Conservation (phyloP, 2,113 vertebrate genomes). For the Toxostoma redivivum region DNA sequence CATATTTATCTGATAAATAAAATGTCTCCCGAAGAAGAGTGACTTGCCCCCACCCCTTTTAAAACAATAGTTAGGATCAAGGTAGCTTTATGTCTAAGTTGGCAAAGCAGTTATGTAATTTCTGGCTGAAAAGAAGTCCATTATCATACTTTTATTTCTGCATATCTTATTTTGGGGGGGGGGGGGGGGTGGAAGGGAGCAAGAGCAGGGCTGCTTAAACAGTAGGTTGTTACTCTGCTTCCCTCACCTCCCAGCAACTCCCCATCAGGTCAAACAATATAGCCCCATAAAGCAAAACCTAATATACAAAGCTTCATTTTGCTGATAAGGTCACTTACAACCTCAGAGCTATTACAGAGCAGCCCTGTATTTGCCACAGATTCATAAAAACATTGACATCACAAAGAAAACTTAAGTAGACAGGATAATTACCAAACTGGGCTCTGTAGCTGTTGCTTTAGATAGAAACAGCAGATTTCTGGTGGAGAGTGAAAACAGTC, state of each 20-base stretch:
- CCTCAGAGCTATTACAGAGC: neutral
- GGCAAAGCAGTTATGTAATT: neutral
- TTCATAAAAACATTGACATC: neutral
- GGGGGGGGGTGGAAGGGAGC: fast-evolving
- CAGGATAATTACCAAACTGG: neutral
- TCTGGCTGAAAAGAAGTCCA: neutral
- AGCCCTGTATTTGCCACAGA: neutral
- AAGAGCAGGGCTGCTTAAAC: neutral
- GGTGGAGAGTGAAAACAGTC: neutral
- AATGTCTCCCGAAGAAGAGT: neutral
- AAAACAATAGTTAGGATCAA: neutral
- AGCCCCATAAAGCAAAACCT: neutral
- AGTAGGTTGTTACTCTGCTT: neutral
- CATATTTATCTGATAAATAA: neutral
- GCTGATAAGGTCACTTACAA: neutral
- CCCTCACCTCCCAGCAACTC: neutral
- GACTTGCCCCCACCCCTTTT: neutral
- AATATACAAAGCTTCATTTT: neutral
- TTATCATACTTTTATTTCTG: neutral
- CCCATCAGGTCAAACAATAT: neutral
- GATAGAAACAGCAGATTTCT: neutral
- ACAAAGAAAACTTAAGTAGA: neutral
- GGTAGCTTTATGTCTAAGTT: neutral
- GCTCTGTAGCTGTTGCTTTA: neutral
- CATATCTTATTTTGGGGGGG: neutral